Base-by-base conservation (phyloP, 2,888 invertebrate species). In the Synergus laeviventris region DNA sequence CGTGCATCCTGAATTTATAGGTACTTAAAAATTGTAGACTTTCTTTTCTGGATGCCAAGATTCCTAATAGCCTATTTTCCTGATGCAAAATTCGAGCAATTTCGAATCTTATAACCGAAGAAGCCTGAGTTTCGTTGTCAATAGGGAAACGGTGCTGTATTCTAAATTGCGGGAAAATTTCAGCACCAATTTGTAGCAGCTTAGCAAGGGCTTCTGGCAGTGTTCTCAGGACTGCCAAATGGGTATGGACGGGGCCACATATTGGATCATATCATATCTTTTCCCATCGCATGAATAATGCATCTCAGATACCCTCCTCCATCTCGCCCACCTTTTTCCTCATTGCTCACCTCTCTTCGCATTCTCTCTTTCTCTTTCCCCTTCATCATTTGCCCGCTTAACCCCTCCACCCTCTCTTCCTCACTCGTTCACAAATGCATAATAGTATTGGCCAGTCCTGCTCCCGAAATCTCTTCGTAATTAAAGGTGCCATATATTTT, bases 211-310 rank as follows among this genome's bases (percentile, higher is more conserved):
- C 78, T 83, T 82, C 79, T 74, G 73, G 64, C 73, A 74, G 61
- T 76, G 75, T 49, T 70, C 70, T 70, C 49, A 45, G 31, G n/a
- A 45, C 70, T 70, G 16, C 49, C 70, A 31, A 70, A 45, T 70
- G 49, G 78, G 78, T 79, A 77, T 82, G 78, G 85, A 82, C 75
- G 83, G 84, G 79, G 85, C 83, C 89, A 90, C 90, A 90, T 91
- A 90, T 90, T 90, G 91, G 91, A 91, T 90, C 90, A 90, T 90
- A 89, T 89, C 90, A 89, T 89, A 90, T 90, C 89, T 90, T 88
- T 88, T 89, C 87, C 83, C 86, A 84, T 85, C 86, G 86, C 86
- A 90, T 90, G 91, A 91, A 91, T 91, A 90, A 91, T 90, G 90
- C 90, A 91, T 89, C 88, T 83, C 78, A 81, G 81, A 87, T 85